Percentiles rank a stretch among this genome's conserved stretches.
Evolutionary conservation across 2,888 invertebrate genomes (phyloP).

Genomic region (Lepas anatifera): DNA sequence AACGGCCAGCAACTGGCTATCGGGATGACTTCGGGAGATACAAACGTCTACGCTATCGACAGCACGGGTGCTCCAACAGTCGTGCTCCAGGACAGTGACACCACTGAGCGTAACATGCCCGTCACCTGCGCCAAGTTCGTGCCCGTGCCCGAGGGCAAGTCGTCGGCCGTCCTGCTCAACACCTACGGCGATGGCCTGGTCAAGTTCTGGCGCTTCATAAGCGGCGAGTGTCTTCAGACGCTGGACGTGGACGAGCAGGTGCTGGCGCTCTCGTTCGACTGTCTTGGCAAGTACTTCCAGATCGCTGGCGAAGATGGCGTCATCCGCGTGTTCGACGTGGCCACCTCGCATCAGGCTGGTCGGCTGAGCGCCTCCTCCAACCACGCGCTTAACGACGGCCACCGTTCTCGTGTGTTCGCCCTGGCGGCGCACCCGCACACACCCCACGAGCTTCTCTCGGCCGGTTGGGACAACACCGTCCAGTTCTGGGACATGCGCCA

Average conservation of each 20-base stretch:
- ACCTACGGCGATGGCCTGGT: constrained; percentile 41
- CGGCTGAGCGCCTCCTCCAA: not conserved
- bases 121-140: constrained; percentile 5
- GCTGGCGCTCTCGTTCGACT: constrained; percentile 49
- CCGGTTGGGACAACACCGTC: constrained; percentile 53
- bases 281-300: constrained; percentile 43
- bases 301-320: constrained; percentile 52
- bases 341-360: constrained; percentile 34
- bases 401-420: constrained; percentile 49
- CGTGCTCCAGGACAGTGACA: not conserved
- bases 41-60: not conserved
- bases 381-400: constrained; percentile 41
- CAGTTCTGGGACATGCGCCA: constrained; percentile 56
- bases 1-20: not conserved
- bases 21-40: not conserved
- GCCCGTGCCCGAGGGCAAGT: not conserved
- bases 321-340: constrained; percentile 53
- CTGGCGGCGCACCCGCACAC: constrained; percentile 49
- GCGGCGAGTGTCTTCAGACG: constrained; percentile 48
- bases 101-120: not conserved
- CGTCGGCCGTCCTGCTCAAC: not conserved
- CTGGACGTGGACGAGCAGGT: constrained; percentile 53
- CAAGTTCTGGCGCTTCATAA: constrained; percentile 55
- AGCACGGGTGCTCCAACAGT: not conserved
- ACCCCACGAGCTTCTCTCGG: constrained; percentile 49